phyloP scores from a whole-genome alignment of 2,797 vertebrate genomes.

The Sebastes vulpes region DNA sequence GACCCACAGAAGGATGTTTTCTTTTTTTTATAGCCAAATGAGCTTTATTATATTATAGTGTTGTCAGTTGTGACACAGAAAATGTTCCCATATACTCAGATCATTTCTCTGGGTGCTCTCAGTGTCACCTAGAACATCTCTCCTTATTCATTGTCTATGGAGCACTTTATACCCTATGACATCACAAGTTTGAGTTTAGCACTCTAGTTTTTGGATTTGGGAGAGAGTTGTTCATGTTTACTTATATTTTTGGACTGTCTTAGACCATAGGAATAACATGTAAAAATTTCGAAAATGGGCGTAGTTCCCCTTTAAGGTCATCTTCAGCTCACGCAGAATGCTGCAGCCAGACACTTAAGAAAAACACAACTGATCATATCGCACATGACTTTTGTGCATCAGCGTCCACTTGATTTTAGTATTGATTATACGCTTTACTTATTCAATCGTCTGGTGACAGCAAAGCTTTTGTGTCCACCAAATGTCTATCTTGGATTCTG shows the following conservation, averaged over 20 bases:
- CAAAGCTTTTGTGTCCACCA: neutral
- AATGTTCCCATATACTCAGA: neutral
- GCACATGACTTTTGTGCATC: neutral
- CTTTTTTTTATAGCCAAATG: neutral
- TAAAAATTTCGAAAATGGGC: too few species aligned
- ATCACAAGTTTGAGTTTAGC: neutral
- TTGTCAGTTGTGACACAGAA: neutral
- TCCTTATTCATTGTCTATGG: neutral
- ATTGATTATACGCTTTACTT: neutral
- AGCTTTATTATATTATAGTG: neutral
- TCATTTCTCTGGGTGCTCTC: too few species aligned
- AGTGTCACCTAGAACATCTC: neutral
- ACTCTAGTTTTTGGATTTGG: neutral
- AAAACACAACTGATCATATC: neutral
- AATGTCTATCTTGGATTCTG: neutral
- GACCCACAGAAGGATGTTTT: neutral
- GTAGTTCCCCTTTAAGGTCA: too few species aligned
- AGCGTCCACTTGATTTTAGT: neutral
- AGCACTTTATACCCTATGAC: neutral
- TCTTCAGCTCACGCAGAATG: neutral
- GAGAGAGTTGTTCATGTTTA: neutral
- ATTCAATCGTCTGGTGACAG: neutral
- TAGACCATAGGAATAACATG: neutral
- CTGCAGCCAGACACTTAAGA: neutral
- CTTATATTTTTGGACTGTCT: neutral